Evolutionary conservation across 1,140 invertebrate genomes (phyloP), one percentile per base, ranked within the genome.

Genomic region (Diploscapter pachys): DNA sequence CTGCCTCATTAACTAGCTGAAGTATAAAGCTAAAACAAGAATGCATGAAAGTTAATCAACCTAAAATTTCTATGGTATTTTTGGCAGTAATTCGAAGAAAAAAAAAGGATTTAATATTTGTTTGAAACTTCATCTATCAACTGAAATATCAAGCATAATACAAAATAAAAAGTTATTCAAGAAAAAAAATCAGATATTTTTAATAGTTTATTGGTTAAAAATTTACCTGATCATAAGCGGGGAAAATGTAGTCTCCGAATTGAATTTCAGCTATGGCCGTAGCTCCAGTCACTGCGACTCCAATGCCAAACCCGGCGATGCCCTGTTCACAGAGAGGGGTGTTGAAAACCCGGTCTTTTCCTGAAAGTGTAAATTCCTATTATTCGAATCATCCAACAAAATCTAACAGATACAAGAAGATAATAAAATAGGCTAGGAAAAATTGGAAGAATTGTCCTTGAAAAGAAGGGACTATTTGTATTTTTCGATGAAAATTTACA

Each of bases 231-330:
- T 99, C 97, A 88, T 99, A 98, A 2, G 95, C 96, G 13, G 97
- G 96, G 86, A 93, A 98, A 79, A 99, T 99, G 83, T 99, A 99
- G 88, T 99, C 97, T 5, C 94, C 95, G 89, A 99, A 99, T 87
- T 99, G 97, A 83, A 99, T 98, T 89, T 99, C 96, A 13, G 95
- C 96, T 77, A 99, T 95, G 0, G 95, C 93, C 3, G 93, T 98
- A 0, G 92, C 89, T 8, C 96, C 96, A 51, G 87, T 87, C 4
- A 90, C 91, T 0, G 96, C 96, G 31, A 94, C 87, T 8, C 96
- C 97, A 78, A 99, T 98, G 0, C 92, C 96, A 88, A 99, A 98
- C 0, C 95, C 96, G 5, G 91, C 94, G 80, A 99, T 99, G 6
- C 96, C 97, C 87, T 99, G 96, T 86, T 99, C 96, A 88, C 93